These are phyloP conservation scores for Megastigmus dorsalis DNA, from an alignment of 2,888 invertebrate species.

Conservation along the genomic window DNA sequence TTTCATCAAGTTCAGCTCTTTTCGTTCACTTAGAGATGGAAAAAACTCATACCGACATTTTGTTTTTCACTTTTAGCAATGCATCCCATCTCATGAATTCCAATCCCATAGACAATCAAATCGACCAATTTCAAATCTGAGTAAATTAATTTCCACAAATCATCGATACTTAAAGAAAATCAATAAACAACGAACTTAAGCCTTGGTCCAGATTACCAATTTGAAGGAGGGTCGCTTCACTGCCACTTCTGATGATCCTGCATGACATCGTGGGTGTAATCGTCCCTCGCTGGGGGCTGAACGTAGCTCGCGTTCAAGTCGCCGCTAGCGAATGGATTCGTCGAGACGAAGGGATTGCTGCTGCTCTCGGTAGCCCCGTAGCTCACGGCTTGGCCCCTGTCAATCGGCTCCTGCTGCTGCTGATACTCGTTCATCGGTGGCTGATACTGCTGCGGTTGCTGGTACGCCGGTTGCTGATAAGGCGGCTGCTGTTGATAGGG, in stretches of 20 bases:
- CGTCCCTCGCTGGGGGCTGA: conserved; percentile 75
- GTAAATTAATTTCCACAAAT: no score
- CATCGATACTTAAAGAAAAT: no score
- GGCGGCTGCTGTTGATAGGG: conserved; percentile 44
- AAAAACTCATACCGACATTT: no score
- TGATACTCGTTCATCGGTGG: conserved; percentile 47
- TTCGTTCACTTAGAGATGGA: no score
- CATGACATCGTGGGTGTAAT: conserved; percentile 76
- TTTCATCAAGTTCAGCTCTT: no score
- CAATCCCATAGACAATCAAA: no score
- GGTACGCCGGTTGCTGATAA: conserved; percentile 44
- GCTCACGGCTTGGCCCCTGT: conserved; percentile 62
- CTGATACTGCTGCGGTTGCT: conserved; percentile 41
- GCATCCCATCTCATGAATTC: no score
- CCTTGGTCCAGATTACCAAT: conserved; percentile 42
- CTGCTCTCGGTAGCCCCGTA: conserved; percentile 69
- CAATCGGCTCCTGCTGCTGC: conserved; percentile 62
- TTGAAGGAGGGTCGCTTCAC: conserved; percentile 4
- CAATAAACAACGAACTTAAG: no score
- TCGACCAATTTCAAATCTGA: no score
- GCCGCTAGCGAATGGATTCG: conserved; percentile 70
- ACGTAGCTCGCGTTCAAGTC: conserved; percentile 67
- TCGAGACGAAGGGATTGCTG: conserved; percentile 67
- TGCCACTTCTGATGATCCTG: conserved; percentile 74
- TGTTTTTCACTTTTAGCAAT: no score